Evolutionary conservation across 37 sponge, comb jelly and placozoan species (phyloP).

Genomic region (Axinella damicornis): DNA sequence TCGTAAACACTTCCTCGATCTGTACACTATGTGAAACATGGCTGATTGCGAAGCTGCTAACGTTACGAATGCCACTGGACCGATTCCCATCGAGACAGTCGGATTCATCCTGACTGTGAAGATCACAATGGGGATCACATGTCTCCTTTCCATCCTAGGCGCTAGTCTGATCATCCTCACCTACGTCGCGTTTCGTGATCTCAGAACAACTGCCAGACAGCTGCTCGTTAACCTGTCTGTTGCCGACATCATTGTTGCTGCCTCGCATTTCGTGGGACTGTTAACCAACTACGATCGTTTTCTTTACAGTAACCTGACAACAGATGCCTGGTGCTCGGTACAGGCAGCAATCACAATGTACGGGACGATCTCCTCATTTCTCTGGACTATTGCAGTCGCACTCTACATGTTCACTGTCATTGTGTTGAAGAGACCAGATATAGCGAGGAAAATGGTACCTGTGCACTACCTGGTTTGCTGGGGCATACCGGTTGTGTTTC

Average conservation of each 20-base stretch:
- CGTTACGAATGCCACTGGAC: too few relatives aligned
- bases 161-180: conserved; percentile 67
- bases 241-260: conserved; percentile 58
- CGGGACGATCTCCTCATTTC: conserved; percentile 49
- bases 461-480: conserved; percentile 39
- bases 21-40: too few relatives aligned
- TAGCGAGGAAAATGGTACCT: conserved; percentile 14
- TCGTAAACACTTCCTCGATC: too few relatives aligned
- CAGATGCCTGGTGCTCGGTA: conserved; percentile 5
- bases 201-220: conserved; percentile 60
- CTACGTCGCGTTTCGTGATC: conserved; percentile 53
- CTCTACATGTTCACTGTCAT: conserved; percentile 58
- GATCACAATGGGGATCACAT: conserved; percentile 26
- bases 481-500: conserved; percentile 27
- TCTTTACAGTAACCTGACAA: background rate
- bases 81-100: too few relatives aligned
- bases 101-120: conserved; percentile 10
- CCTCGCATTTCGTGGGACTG: conserved; percentile 45
- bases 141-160: conserved; percentile 59
- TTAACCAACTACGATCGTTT: conserved; percentile 36
- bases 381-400: conserved; percentile 58
- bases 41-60: too few relatives aligned
- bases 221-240: conserved; percentile 66
- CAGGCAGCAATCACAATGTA: conserved; percentile 52
- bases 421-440: background rate